A percentile compares a stretch with the other conserved stretches of the same genome.
Evolutionary conservation across 2,797 vertebrate genomes (phyloP).

Genomic region (Typhlichthys eigenmanni): DNA sequence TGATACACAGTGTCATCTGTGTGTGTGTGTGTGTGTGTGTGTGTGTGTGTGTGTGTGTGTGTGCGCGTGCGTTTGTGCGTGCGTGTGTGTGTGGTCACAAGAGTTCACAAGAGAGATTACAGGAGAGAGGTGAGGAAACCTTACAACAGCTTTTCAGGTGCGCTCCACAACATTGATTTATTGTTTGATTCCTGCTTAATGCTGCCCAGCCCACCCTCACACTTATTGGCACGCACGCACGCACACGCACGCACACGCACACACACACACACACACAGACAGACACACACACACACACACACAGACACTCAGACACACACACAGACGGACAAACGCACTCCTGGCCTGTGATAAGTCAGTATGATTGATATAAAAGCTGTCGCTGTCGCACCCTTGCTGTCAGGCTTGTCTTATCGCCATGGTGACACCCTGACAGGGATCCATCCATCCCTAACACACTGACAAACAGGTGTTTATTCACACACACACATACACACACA

Average conservation of each 20-base stretch:
- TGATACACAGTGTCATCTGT: conserved; percentile 66
- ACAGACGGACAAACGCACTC: background rate
- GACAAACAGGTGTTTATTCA: conserved; percentile 6
- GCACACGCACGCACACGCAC: conserved; percentile 4
- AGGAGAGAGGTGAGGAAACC: conserved; percentile 62
- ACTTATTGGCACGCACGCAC: conserved; percentile 25
- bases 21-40: conserved; percentile 41
- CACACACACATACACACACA: background rate
- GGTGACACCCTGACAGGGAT: conserved; percentile 69
- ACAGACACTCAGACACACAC: conserved; percentile 8
- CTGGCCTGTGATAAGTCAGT: conserved; percentile 57
- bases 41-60: conserved; percentile 21
- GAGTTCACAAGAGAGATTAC: conserved; percentile 62
- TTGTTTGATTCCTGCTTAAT: conserved; percentile 64
- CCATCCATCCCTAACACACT: conserved; percentile 57
- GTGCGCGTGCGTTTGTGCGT: conserved; percentile 16
- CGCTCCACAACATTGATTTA: conserved; percentile 70
- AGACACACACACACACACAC: background rate
- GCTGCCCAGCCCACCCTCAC: conserved; percentile 55
- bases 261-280: background rate
- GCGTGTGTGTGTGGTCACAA: conserved; percentile 49
- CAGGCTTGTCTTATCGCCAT: conserved; percentile 74
- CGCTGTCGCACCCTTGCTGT: conserved; percentile 63
- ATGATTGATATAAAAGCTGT: conserved; percentile 77
- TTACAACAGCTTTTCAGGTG: conserved; percentile 69